Evolutionary conservation across 2,888 invertebrate species (phyloP).

Genomic region (Agriopis leucophaearia): DNA sequence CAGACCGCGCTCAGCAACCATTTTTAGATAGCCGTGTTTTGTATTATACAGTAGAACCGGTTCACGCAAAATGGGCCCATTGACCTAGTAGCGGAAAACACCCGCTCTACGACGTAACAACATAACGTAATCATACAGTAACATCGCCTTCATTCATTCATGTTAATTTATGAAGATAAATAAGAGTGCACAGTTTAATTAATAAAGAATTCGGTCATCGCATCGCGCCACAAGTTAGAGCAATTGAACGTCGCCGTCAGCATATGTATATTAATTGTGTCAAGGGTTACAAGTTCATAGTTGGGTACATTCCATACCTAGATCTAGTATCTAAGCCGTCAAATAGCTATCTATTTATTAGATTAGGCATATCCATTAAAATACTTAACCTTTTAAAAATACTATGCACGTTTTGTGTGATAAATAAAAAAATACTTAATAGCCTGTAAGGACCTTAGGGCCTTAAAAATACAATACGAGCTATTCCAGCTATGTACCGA

Average conservation of each 20-base stretch:
- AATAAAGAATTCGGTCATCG: slow-evolving; percentile 26
- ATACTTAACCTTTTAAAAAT: not conserved
- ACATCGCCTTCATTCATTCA: not conserved
- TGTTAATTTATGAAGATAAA: not conserved
- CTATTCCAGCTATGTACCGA: not conserved
- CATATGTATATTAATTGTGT: not conserved
- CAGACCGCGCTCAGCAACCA: no score
- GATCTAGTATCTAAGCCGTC: not conserved
- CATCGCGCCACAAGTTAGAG: slow-evolving; percentile 5
- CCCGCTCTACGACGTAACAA: no score
- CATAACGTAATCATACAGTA: not conserved
- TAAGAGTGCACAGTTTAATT: slow-evolving; percentile 15
- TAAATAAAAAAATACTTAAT: not conserved
- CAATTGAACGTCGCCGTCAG: slow-evolving; percentile 9
- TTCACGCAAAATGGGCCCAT: no score
- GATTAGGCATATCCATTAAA: not conserved
- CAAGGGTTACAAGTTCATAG: slow-evolving; percentile 1
- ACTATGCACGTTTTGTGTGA: not conserved
- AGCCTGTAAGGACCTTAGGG: not conserved
- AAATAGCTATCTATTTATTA: not conserved
- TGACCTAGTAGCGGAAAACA: no score
- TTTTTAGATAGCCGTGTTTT: no score
- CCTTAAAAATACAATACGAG: not conserved
- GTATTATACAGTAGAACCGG: no score
- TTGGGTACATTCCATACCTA: not conserved